Conservation (phyloP, 1,140 invertebrate genomes). For the Agrypnia vestita region DNA sequence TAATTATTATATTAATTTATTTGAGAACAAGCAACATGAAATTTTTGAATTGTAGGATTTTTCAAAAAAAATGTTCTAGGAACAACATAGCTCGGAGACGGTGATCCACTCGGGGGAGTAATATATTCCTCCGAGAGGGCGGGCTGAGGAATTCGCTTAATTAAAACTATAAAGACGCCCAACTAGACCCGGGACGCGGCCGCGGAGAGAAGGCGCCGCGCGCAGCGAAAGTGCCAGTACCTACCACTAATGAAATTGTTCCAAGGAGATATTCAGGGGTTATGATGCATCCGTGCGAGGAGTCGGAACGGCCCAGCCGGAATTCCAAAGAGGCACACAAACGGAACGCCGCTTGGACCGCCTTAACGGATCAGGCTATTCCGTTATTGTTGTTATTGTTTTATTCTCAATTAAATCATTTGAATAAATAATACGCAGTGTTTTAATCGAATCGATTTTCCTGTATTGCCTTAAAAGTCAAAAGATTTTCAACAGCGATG, state of each 20-base stretch:
- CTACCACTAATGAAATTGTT: constrained; percentile 59
- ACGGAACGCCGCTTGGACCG: not conserved
- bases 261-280: constrained; percentile 56
- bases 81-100: constrained; percentile 1
- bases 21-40: no score
- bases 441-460: no score
- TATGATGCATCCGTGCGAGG: constrained; percentile 55
- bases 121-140: constrained; percentile 51
- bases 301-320: constrained; percentile 32
- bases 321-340: constrained; percentile 20
- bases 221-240: constrained; percentile 4
- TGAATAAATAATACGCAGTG: no score
- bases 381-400: no score
- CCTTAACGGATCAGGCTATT: not conserved
- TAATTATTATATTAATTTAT: no score
- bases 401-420: no score
- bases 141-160: constrained; percentile 58
- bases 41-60: no score
- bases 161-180: constrained; percentile 61
- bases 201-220: not conserved
- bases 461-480: no score
- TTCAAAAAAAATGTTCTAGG: not conserved
- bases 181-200: constrained; percentile 16
- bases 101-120: constrained; percentile 22
- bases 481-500: no score